Percentiles rank a stretch among this genome's conserved stretches.
Conservation (phyloP, 2,797 vertebrate species). For the Notamacropus eugenii region DNA sequence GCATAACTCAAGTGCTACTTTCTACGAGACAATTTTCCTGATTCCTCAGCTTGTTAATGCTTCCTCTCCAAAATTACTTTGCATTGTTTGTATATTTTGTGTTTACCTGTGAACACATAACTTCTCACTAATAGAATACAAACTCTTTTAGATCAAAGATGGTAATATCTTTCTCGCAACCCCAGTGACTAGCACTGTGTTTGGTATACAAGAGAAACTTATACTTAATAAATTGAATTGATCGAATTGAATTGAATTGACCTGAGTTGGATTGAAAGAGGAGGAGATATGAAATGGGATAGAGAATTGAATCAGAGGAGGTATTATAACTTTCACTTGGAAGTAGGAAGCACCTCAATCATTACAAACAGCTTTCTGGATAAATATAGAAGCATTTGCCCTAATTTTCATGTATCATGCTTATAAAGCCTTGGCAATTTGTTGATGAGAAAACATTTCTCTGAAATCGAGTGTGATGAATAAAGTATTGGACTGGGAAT, state of each 20-base stretch:
- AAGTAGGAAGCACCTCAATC: slow-evolving; percentile 54
- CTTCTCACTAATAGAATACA: neutral
- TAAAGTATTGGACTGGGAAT: neutral
- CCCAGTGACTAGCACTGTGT: neutral
- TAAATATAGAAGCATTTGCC: slow-evolving; percentile 40
- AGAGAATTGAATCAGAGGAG: neutral
- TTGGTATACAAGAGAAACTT: neutral
- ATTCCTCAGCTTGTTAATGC: neutral
- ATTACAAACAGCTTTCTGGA: slow-evolving; percentile 51
- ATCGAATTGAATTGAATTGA: neutral
- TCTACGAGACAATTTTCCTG: neutral
- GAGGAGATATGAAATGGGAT: neutral
- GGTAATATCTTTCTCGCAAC: neutral
- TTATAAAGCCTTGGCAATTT: slow-evolving; percentile 59
- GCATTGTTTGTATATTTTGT: neutral
- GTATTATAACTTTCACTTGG: neutral
- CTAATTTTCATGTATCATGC: slow-evolving; percentile 37
- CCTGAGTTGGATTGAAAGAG: neutral
- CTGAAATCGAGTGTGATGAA: neutral
- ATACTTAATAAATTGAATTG: neutral
- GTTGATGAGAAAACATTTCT: slow-evolving; percentile 56
- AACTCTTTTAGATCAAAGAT: neutral
- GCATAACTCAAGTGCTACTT: neutral
- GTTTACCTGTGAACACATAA: neutral
- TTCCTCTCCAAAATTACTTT: neutral